Evolutionary conservation across 2,797 vertebrate species (phyloP).

Genomic region (Nasua narica): DNA sequence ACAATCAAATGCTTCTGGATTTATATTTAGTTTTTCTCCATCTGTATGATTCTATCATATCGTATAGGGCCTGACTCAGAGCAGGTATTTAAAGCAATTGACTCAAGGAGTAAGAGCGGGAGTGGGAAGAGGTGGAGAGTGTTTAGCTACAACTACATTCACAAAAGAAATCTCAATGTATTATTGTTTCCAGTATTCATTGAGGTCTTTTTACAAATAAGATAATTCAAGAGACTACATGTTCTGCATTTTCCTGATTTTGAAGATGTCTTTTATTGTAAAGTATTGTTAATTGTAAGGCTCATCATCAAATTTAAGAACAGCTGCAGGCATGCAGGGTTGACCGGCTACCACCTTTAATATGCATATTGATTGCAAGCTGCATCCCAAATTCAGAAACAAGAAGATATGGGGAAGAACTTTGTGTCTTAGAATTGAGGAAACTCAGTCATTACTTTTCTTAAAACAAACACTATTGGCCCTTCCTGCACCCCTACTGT

Average conservation of each 20-base stretch:
- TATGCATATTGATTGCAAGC: not conserved
- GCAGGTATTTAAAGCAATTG: not conserved
- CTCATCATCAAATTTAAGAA: not conserved
- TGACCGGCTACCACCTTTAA: not conserved
- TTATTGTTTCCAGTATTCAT: not conserved
- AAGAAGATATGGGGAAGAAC: not conserved
- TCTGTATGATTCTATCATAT: not conserved
- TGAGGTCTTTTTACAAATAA: constrained; percentile 2
- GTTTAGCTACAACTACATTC: not conserved
- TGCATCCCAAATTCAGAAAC: not conserved
- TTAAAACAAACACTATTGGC: not conserved
- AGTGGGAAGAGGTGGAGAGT: no score
- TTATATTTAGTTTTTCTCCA: not conserved
- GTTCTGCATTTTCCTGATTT: not conserved
- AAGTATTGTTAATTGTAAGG: not conserved
- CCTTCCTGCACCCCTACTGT: not conserved
- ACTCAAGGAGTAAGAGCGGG: not conserved
- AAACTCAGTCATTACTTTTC: not conserved
- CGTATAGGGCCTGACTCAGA: not conserved
- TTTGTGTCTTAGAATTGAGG: not conserved
- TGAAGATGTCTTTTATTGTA: constrained; percentile 14
- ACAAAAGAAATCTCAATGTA: not conserved
- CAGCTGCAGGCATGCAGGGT: not conserved
- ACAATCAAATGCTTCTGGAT: not conserved
- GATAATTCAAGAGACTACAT: not conserved